Evolutionary conservation across 2,888 invertebrate genomes (phyloP), one percentile per base, ranked within the genome.

Genomic region (Dolomedes plantarius): DNA sequence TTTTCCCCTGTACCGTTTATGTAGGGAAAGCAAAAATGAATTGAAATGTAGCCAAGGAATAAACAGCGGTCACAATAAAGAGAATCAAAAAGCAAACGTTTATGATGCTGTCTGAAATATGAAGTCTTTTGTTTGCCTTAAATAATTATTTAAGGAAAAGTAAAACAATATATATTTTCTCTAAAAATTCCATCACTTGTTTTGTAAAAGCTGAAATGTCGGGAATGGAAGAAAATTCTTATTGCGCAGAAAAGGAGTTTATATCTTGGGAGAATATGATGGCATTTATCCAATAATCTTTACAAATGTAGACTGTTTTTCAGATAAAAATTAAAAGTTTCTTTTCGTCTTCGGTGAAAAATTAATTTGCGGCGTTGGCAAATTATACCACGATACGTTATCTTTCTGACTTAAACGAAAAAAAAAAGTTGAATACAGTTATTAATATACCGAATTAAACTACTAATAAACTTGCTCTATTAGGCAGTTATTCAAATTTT

Each of bases 241-340:
- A 11, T 5, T 23, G 3, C 5, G 23, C 13, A 23, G 56, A 23
- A 56, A 23, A 23, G 23, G 3, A 56, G 19, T 56, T 56, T 23
- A 56, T 23, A 23, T 56, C 23, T 56, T 23, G 23, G 16, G n/a
- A 16, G 16, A 46, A 16, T 46, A 46, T 46, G 46, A 23, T 56
- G 56, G 56, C 56, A 56, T 19, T 56, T 23, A 56, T 56, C 56
- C 56, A 56, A 56, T 56, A 56, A 56, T 56, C 56, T 56, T 56
- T 56, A 56, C 56, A 56, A 56, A 56, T 56, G 56, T 56, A 16
- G 23, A 56, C 23, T 56, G 56, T 56, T 56, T 56, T 56, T 56
- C 56, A 56, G n/a, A 56, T 23, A 11, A 56, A 16, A 19, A 1
- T 56, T 56, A 56, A 16, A 56, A 19, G 5, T 56, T 56, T 56